phyloP scores from a whole-genome alignment of 2,888 invertebrate genomes.

The Phengaris alcon region DNA sequence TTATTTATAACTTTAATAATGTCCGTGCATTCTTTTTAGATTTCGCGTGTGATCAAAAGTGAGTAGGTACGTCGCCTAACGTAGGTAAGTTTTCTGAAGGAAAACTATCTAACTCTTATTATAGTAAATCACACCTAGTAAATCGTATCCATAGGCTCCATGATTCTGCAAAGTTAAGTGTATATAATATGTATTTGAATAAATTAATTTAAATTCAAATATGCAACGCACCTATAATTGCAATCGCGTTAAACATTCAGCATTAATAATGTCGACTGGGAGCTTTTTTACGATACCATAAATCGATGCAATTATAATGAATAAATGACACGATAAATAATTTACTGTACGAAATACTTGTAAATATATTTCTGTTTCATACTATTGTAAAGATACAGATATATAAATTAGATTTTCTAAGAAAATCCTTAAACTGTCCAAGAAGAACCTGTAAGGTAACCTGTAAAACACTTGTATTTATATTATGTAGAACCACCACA shows the following conservation, averaged over 20 bases:
- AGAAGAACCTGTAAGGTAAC: no score
- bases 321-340: conserved; percentile 14
- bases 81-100: no score
- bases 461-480: no score
- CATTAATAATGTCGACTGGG: conserved; percentile 19
- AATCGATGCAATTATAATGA: conserved; percentile 2
- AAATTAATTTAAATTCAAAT: conserved; percentile 27
- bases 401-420: no score
- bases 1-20: no score
- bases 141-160: conserved; percentile 1
- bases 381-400: neutral
- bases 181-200: conserved; percentile 12
- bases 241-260: conserved; percentile 11
- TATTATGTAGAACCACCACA: no score
- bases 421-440: no score
- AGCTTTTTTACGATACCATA: conserved; percentile 14
- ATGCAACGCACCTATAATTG: conserved; percentile 27
- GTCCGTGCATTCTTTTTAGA: no score
- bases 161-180: neutral
- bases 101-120: neutral
- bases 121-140: neutral
- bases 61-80: no score
- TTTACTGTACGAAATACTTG: neutral
- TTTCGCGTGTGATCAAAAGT: no score
- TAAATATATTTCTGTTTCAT: neutral